Evolutionary conservation across 2,888 invertebrate species (phyloP).

Genomic region (Diaperis boleti): DNA sequence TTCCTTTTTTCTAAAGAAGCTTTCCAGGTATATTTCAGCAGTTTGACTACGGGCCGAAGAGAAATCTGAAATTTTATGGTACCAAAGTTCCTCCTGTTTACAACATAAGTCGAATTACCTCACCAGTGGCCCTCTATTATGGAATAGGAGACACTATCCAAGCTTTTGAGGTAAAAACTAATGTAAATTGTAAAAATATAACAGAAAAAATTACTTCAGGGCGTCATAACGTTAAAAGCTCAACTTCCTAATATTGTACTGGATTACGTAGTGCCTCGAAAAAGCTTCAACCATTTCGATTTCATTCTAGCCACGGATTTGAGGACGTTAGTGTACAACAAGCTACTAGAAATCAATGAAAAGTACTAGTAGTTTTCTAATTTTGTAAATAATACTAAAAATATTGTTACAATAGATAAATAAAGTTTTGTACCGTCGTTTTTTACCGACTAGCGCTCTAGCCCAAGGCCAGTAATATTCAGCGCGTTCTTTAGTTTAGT

Average conservation of each 20-base stretch:
- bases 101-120: slow-evolving; percentile 65
- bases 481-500: too few species aligned
- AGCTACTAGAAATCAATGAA: slow-evolving; percentile 46
- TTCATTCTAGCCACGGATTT: slow-evolving; percentile 49
- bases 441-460: too few species aligned
- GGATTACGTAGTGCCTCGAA: slow-evolving; percentile 43
- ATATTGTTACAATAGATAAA: too few species aligned
- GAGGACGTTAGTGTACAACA: background rate
- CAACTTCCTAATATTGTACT: slow-evolving; percentile 49
- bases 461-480: too few species aligned
- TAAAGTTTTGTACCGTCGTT: too few species aligned
- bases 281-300: slow-evolving; percentile 51
- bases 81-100: slow-evolving; percentile 66
- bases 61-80: slow-evolving; percentile 42
- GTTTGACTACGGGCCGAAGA: background rate
- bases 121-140: slow-evolving; percentile 69
- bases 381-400: too few species aligned
- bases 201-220: too few species aligned
- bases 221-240: background rate
- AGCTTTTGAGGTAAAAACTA: background rate
- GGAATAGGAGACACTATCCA: background rate
- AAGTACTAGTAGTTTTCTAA: background rate
- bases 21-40: background rate
- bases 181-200: background rate
- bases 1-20: background rate